phyloP scores from a whole-genome alignment of 2,797 vertebrate genomes.

The Rhyacichthys aspro region DNA sequence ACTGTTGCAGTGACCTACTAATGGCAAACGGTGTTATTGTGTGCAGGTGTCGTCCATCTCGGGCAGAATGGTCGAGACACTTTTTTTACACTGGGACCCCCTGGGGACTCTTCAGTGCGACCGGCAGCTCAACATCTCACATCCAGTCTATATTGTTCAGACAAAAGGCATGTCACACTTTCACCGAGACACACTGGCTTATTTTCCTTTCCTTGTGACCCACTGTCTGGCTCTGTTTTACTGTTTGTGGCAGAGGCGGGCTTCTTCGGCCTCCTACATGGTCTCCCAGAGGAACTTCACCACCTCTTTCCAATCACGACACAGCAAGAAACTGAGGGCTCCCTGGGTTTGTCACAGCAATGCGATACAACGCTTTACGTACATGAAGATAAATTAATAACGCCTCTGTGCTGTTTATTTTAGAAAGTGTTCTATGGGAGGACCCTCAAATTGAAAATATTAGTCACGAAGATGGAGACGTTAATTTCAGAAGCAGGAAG shows the following conservation, averaged over 20 bases:
- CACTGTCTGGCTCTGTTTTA: neutral
- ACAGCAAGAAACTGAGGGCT: constrained; percentile 26
- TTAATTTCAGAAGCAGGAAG: constrained; percentile 27
- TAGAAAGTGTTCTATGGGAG: constrained; percentile 16
- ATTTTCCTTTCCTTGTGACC: constrained; percentile 13
- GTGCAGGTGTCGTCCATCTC: constrained; percentile 61
- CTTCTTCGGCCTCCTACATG: constrained; percentile 84
- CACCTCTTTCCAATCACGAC: constrained; percentile 60
- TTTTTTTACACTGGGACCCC: constrained; percentile 74
- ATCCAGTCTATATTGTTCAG: constrained; percentile 75
- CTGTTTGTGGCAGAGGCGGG: constrained; percentile 76
- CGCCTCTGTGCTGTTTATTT: neutral
- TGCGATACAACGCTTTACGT: constrained; percentile 1
- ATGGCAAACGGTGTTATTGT: constrained; percentile 41
- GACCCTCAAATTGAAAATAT: constrained; percentile 16
- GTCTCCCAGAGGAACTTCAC: constrained; percentile 73
- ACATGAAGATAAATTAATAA: neutral
- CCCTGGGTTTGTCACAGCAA: constrained; percentile 44
- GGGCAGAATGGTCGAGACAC: constrained; percentile 54
- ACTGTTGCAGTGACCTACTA: constrained; percentile 59
- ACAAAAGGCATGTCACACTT: constrained; percentile 65
- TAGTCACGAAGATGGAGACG: constrained; percentile 18
- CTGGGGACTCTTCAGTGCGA: constrained; percentile 68
- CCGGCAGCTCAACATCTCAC: constrained; percentile 51
- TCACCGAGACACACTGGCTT: constrained; percentile 12